Evolutionary conservation across 2,888 invertebrate genomes (phyloP), one percentile per base, ranked within the genome.

Genomic region (Busseola fusca): DNA sequence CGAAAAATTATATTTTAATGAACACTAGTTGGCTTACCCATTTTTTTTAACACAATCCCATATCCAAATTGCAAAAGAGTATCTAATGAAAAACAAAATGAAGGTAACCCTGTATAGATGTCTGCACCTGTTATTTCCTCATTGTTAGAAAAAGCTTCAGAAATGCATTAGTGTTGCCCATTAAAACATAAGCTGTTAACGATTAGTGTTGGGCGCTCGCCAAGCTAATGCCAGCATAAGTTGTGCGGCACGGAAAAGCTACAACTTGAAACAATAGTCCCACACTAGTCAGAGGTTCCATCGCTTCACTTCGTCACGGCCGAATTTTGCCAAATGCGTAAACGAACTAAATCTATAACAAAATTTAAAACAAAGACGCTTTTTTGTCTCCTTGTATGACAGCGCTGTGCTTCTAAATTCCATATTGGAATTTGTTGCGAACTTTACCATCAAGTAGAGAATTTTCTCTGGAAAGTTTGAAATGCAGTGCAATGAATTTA

Each of bases 181-280:
- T 78, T 76, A 72, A 73, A 72, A 76, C 72, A 70, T 69, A 74
- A 83, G 82, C 80, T 72, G 72, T 63, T 69, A 78, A 73, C 74
- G 76, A 76, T 80, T 77, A 82, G 64, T 72, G 78, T 76, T 81
- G 84, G 84, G 64, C 63, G 45, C 50, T 57, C 45, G 78, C 85
- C 85, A 84, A 83, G 79, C 76, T 81, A 81, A 82, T 78, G 78
- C 66, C 50, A 71, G 68, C 69, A 74, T 80, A 75, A 83, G 65
- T 69, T 69, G 34, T 48, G 58, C 16, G 16, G 27, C 16, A 50
- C 18, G 48, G 21, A 63, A 27, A 12, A 50, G 64, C 65, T 62
- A 40, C 9, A 62, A 62, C 62, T 64, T 9, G 25, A 30, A 48
- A 59, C 57, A 42, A 42, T 25, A 25, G 21, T 40, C 50, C 50